Base-by-base conservation (phyloP, 2,797 vertebrate species). In the Buphagus erythrorhynchus region DNA sequence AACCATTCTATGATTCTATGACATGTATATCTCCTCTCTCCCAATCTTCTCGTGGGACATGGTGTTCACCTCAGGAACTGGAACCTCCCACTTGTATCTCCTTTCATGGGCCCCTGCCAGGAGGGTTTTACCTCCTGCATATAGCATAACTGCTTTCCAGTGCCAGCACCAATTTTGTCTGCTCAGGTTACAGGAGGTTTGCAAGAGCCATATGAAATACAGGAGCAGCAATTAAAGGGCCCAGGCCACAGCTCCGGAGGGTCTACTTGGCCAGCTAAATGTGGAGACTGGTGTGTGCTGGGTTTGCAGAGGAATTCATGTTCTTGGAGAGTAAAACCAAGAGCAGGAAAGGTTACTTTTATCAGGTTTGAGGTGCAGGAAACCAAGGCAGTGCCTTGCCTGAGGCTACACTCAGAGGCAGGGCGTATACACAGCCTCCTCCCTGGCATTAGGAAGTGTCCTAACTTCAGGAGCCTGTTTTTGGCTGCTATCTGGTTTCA, bases 161-260 rank as follows among this genome's bases (percentile, higher is more conserved):
- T n/a, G 85, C 95, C 95, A 93, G 69, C 57, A 49, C 42, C 46
- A 38, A 49, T 83, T 92, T 80, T 65, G 59, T n/a, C 65, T 65
- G 45, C 94, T 97, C 92, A 54, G 42, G 52, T 95, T 95, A 96
- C 91, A 29, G 61, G 51, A 89, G 33, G 38, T 55, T 67, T 90
- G 55, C 79, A 54, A 49, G 62, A 94, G 26, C 19, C n/a, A 19
- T 55, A 26, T 49, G 68, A 63, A 76, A 67, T 76, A 67, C 15
- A 88, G 48, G 38, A 91, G 79, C 36, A 35, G 63, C 66, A 55
- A 58, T 86, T 83, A 83, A 90, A 88, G 83, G 54, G 54, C 31
- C 11, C 67, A 2, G 2, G 28, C 35, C 0, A 0, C 51, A 68
- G 33, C 15, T 51, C 42, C 66, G 63, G 43, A 78, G 40, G 35